Conservation (phyloP, 2,113 vertebrate genomes). For the Okapia johnstoni region DNA sequence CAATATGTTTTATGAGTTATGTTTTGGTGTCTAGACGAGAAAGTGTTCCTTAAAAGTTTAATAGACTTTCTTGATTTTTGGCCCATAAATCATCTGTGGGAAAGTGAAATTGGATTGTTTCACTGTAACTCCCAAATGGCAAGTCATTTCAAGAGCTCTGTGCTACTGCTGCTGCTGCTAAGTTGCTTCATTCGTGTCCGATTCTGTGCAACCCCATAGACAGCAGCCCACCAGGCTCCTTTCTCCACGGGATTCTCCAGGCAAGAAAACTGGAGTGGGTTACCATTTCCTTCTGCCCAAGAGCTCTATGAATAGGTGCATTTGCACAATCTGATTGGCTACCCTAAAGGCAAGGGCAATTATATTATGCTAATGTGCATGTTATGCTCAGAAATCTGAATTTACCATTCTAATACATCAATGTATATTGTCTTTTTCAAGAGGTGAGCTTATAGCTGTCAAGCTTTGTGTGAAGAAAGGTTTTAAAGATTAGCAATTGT, state of each 20-base stretch:
- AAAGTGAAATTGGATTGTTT: constrained; percentile 59
- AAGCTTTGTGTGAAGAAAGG: constrained; percentile 9
- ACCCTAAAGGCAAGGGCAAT: constrained; percentile 67
- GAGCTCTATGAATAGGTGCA: constrained; percentile 26
- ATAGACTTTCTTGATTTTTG: background rate
- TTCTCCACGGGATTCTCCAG: too few species aligned
- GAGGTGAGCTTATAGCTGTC: constrained; percentile 25
- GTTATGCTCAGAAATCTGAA: constrained; percentile 31
- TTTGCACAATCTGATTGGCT: constrained; percentile 65
- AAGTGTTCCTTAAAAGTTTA: background rate
- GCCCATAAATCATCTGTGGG: constrained; percentile 25
- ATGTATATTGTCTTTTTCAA: constrained; percentile 22
- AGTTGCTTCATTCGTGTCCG: too few species aligned
- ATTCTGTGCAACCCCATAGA: too few species aligned
- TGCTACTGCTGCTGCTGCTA: background rate
- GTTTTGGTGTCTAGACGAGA: background rate
- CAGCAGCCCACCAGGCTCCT: too few species aligned
- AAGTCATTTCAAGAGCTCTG: constrained; percentile 57
- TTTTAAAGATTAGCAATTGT: constrained; percentile 51
- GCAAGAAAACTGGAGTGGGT: too few species aligned
- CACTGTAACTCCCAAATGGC: constrained; percentile 32
- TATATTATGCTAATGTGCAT: constrained; percentile 60
- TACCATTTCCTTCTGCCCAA: background rate
- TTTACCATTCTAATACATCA: constrained; percentile 21
- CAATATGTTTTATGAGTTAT: background rate